A percentile compares a stretch with the other conserved stretches of the same genome.
phyloP scores from a whole-genome alignment of 2,797 vertebrate genomes.

The Dendrocincla fuliginosa region DNA sequence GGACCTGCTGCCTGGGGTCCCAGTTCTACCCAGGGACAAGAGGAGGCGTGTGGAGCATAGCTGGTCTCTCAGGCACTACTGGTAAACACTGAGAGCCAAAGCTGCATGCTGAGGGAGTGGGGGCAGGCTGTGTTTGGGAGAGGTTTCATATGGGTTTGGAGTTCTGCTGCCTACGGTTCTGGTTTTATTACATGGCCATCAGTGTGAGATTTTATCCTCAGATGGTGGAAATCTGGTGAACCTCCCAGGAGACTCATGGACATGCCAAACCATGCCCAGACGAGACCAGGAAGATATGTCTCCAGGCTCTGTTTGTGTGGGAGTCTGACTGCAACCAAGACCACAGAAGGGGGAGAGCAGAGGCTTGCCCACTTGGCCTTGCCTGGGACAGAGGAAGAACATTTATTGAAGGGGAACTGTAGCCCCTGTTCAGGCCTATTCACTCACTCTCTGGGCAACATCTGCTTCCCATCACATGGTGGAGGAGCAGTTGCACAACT shows the following conservation, averaged over 20 bases:
- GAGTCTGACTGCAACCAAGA: neutral
- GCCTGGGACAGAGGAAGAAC: neutral
- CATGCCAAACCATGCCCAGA: neutral
- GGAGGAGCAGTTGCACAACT: neutral
- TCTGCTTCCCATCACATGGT: neutral
- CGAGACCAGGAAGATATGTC: neutral
- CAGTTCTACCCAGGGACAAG: neutral
- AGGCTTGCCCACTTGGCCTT: neutral
- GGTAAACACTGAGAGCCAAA: neutral
- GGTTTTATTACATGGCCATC: neutral
- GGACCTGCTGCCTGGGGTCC: neutral
- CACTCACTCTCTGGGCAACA: neutral
- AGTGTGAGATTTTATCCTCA: neutral
- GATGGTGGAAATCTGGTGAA: neutral
- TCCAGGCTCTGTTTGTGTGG: neutral
- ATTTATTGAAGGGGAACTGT: neutral
- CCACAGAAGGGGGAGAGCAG: neutral
- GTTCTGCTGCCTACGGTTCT: neutral
- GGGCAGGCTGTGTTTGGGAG: neutral
- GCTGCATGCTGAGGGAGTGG: fast-evolving
- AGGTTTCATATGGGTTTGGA: neutral
- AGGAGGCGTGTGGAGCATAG: neutral
- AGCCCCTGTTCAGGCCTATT: neutral
- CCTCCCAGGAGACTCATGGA: neutral
- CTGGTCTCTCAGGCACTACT: fast-evolving